Evolutionary conservation across 1,140 invertebrate species (phyloP).

Genomic region (Thaumetopoea pityocampa): DNA sequence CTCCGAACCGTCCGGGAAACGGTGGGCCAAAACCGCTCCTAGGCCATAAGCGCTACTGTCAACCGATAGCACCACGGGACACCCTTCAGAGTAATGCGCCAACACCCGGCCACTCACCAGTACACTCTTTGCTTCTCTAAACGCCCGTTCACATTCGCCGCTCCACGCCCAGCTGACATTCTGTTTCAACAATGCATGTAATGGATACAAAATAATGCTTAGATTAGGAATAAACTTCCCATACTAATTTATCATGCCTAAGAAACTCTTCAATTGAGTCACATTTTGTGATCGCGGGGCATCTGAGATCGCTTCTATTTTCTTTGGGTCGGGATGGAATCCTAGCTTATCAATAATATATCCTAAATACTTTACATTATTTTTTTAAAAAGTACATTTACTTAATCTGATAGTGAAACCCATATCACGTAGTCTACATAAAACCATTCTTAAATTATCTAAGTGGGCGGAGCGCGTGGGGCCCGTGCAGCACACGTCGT

Average conservation of each 20-base stretch:
- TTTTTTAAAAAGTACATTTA: neutral
- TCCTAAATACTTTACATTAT: neutral
- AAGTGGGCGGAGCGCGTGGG: too few species aligned
- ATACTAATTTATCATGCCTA: conserved; percentile 1
- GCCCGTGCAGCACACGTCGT: too few species aligned
- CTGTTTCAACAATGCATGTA: too few species aligned
- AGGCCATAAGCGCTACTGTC: too few species aligned
- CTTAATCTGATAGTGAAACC: conserved; percentile 12
- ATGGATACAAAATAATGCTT: neutral
- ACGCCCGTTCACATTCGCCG: too few species aligned
- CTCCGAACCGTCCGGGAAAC: too few species aligned
- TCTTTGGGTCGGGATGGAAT: neutral
- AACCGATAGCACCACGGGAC: too few species aligned
- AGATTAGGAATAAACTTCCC: conserved; percentile 1
- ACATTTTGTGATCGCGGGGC: neutral
- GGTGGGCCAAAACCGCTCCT: too few species aligned
- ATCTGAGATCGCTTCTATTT: neutral
- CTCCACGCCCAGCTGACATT: too few species aligned
- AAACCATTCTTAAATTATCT: conserved; percentile 18
- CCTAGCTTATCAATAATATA: neutral
- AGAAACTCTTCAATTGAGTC: neutral
- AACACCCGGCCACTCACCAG: too few species aligned
- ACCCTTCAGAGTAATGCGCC: too few species aligned
- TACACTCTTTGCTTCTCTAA: too few species aligned
- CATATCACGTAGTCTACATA: conserved; percentile 18